Base-by-base conservation (phyloP, 2,888 invertebrate species). In the Phymatocera aterrima region DNA sequence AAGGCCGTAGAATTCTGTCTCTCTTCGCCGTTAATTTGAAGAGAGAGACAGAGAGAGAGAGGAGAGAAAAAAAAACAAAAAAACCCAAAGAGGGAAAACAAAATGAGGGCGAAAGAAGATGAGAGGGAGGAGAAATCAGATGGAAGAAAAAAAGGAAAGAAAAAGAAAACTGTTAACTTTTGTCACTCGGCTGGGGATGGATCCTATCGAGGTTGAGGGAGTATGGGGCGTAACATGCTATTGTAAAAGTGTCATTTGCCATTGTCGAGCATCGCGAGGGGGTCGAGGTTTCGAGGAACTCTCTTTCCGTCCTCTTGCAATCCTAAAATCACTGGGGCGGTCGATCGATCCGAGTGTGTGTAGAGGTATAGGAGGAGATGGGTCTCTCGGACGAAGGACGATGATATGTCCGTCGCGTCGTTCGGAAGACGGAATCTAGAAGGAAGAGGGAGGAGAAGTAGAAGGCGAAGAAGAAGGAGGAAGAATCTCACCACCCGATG, bases 171-270 rank as follows among this genome's bases (percentile, higher is more conserved):
- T 34, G 34, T 64, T 34, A 64, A 34, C 10, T 64, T 37, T 31
- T 37, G 64, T 68, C n/a, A n/a, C n/a, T n/a, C n/a, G 46, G 2
- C 68, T 21, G 51, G 28, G 31, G 28, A 70, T 31, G 31, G 34
- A 51, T 51, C 31, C 34, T 37, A 37, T 64, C 37, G 37, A 48
- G 51, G 51, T 15, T 18, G 51, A 18, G 51, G 28, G 43, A n/a
- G 68, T 24, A 68, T 37, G 64, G 64, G 64, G 64, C 10, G 64
- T 40, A 64, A 68, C 40, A 68, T 46, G 48, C 48, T 34, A 51
- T 51, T 72, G 48, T 48, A 72, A 72, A 72, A 72, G 51, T 51
- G 72, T 72, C 48, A 72, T 51, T 72, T 51, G 48, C 48, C 51
- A 72, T 72, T 72, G 72, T 68, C 46, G 68, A 46, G 34, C 46